Evolutionary conservation across 1,140 invertebrate genomes (phyloP), one percentile per base, ranked within the genome.

Genomic region (Sarcophaga bullata): DNA sequence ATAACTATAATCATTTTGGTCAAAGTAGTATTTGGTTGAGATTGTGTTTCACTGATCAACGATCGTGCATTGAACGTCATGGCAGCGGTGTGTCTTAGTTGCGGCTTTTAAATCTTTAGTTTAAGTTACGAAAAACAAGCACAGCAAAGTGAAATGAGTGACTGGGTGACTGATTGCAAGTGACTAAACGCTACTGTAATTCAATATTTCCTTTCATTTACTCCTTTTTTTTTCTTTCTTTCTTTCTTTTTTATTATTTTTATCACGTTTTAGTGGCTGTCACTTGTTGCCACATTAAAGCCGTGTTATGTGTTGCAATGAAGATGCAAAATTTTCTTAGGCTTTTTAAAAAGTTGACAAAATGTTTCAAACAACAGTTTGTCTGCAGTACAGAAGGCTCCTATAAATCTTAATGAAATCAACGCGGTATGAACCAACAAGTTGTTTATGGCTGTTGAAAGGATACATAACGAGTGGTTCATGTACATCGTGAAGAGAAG

Each of bases 111-210:
- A 25, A 68, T 68, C n/a, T 68, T 68, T 68, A 25, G 10, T 25
- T 37, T 37, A 7, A n/a, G 7, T 68, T 68, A 19, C n/a, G 17
- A 5, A 62, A 68, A 68, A 68, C 62, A 68, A 68, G 62, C 19
- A 68, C 62, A 6, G 50, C 50, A 52, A 52, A 52, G 50, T 52
- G 50, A 52, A 52, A 17, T 62, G 62, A 68, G 17, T 68, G 62
- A 68, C 62, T 19, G 7, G 19, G n/a, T 68, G 62, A 68, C 17
- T 68, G 62, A 68, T 68, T 68, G 62, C 17, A 68, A 68, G 62
- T 68, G 54, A 58, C 54, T 58, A 58, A 58, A n/a, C 15, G 62
- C 62, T 68, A 68, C 62, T 68, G 62, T 68, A 68, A 68, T 68
- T 68, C 62, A 68, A 68, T 68, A 68, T 68, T 52, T 19, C 62